Base-by-base conservation (phyloP, 2,113 vertebrate genomes). In the Columba livia region DNA sequence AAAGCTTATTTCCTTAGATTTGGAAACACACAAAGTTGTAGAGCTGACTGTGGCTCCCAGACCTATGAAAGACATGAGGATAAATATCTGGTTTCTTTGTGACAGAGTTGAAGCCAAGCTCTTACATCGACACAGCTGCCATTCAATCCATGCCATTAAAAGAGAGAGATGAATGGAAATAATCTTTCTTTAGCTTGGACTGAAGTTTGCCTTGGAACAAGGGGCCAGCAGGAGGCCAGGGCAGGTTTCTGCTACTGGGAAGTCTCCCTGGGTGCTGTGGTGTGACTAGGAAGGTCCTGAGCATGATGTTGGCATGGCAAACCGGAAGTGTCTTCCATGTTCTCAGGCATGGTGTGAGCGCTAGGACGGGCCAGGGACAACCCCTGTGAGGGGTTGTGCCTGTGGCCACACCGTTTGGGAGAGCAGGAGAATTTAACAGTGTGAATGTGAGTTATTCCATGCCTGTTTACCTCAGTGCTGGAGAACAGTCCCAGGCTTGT, bases 391-490 rank as follows among this genome's bases (percentile, higher is more conserved):
- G 26, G 6, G 0, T 26, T 32, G 9, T 58, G 28, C 25, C 56
- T 92, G 15, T 50, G 47, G 40, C 36, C 36, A 47, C 25, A 7
- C 48, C 21, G 23, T 62, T 90, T 64, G 3, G 1, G 56, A 73
- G 19, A 15, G 38, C 40, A 34, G 17, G 56, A 74, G 48, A 67
- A 44, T 25, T 92, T 74, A 89, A 88, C 53, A 64, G 25, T 0
- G 86, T 93, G 89, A 36, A 81, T 56, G 18, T 94, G 94, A 92
- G 65, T 53, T 71, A 71, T 67, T 80, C 94, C 85, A 84, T 31
- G 14, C 62, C 50, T 44, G 21, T 47, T 85, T 38, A 51, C 67
- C 57, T 94, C 0, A 0, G 67, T 80, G 64, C 60, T 1, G 2
- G 72, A 71, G 47, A 84, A 47, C 29, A 70, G 44, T 34, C 73